Conservation (phyloP, 2,797 vertebrate genomes). For the Cuculus canorus region DNA sequence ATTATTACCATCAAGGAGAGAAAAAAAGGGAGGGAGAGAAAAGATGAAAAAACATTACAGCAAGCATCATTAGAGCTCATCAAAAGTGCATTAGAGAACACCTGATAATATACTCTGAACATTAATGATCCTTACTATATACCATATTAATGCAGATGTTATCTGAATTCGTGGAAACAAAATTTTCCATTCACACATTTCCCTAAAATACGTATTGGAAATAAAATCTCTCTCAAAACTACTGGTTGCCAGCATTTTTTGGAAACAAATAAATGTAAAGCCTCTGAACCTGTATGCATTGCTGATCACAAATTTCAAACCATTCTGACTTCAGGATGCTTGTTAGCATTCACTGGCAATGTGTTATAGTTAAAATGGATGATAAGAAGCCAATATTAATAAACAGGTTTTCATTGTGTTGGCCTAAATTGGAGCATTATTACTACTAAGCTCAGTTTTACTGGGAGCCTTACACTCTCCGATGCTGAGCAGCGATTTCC, state of each 20-base stretch:
- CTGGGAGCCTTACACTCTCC: background rate
- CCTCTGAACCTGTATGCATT: background rate
- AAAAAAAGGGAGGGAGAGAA: conserved; percentile 29
- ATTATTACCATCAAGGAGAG: conserved; percentile 69
- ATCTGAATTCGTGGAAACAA: conserved; percentile 38
- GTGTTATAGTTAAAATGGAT: background rate
- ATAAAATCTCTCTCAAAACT: background rate
- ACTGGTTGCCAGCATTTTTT: background rate
- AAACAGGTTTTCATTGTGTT: background rate
- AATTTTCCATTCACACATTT: conserved; percentile 39
- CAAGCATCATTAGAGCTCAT: conserved; percentile 76
- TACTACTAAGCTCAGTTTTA: background rate
- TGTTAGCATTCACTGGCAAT: background rate
- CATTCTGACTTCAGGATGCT: background rate
- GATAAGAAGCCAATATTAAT: background rate
- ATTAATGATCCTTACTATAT: conserved; percentile 73
- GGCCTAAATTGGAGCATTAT: background rate
- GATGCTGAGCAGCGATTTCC: background rate
- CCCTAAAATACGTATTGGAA: background rate
- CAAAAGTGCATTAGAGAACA: conserved; percentile 77
- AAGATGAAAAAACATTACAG: conserved; percentile 60
- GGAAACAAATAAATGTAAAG: background rate
- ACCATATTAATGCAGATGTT: conserved; percentile 70
- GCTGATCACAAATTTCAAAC: background rate
- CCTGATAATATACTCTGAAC: conserved; percentile 71